phyloP scores from a whole-genome alignment of 2,888 invertebrate species.

The Cheilosia soror region DNA sequence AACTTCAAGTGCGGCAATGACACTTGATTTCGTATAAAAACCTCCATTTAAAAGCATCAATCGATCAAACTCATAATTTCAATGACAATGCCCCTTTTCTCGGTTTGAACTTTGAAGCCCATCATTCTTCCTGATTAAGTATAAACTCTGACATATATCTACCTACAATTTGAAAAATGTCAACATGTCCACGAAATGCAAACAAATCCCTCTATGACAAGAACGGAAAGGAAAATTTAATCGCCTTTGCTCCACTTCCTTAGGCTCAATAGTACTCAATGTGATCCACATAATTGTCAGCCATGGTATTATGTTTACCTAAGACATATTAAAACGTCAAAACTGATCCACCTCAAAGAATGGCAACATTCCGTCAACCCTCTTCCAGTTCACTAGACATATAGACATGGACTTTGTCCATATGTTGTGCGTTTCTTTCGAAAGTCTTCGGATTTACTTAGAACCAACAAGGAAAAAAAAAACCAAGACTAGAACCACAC shows the following conservation, averaged over 20 bases:
- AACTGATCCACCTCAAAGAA: slow-evolving; percentile 68
- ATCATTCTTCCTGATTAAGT: too few species aligned
- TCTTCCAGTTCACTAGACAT: background rate
- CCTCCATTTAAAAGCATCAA: too few species aligned
- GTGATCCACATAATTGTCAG: slow-evolving; percentile 65
- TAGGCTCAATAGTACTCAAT: slow-evolving; percentile 39
- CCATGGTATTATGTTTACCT: slow-evolving; percentile 55
- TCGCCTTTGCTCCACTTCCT: background rate
- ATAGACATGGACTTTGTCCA: slow-evolving; percentile 16
- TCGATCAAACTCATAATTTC: too few species aligned
- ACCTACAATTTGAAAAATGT: slow-evolving; percentile 13
- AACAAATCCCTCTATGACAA: slow-evolving; percentile 6
- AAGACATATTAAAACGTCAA: slow-evolving; percentile 73
- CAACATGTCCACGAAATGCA: slow-evolving; percentile 41
- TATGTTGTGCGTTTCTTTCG: slow-evolving; percentile 46
- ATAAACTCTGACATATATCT: too few species aligned
- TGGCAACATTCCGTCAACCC: slow-evolving; percentile 57
- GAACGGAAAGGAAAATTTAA: slow-evolving; percentile 17
- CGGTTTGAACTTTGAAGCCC: too few species aligned
- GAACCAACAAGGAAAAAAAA: slow-evolving; percentile 14
- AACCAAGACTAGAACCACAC: slow-evolving; percentile 25
- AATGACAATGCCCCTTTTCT: too few species aligned
- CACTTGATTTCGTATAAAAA: too few species aligned
- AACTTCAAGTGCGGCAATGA: too few species aligned
- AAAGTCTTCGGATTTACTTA: slow-evolving; percentile 68